Percentiles rank a stretch among this genome's conserved stretches.
Conservation (phyloP, 2,113 vertebrate species). For the Poeciliopsis occidentalis region DNA sequence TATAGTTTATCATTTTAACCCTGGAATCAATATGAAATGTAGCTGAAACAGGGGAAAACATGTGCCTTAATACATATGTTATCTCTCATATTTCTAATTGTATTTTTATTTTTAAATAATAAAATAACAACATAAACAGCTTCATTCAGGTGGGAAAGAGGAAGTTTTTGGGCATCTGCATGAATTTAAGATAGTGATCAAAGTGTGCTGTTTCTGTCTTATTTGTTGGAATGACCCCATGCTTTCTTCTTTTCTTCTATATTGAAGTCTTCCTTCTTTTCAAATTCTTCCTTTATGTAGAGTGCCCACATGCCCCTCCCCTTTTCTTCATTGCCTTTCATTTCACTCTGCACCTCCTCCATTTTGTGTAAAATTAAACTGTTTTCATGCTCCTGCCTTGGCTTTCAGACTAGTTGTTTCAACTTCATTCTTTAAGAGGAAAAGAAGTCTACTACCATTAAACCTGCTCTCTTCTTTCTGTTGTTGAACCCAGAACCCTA, state of each 20-base stretch:
- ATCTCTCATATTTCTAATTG: not conserved
- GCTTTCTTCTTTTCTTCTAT: constrained; percentile 13
- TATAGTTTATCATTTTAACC: too few relatives aligned
- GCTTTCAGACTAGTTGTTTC: not conserved
- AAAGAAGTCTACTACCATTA: not conserved
- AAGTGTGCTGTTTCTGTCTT: not conserved
- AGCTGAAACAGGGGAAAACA: not conserved
- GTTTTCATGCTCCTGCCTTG: constrained; percentile 38
- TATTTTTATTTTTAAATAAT: not conserved
- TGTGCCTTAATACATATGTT: not conserved
- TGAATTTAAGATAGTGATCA: not conserved
- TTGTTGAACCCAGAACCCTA: not conserved
- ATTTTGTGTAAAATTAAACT: constrained; percentile 36
- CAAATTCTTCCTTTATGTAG: constrained; percentile 59
- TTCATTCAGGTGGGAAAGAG: not conserved
- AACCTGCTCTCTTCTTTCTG: not conserved
- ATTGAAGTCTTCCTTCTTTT: constrained; percentile 55
- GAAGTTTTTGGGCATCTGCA: not conserved
- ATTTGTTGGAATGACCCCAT: not conserved
- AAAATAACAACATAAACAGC: not conserved
- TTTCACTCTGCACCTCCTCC: constrained; percentile 36
- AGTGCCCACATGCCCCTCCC: constrained; percentile 29
- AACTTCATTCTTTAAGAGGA: not conserved
- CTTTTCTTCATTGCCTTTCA: constrained; percentile 32
- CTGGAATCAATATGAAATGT: too few relatives aligned